phyloP scores from a whole-genome alignment of 2,113 vertebrate species.

The Etia nguti region DNA sequence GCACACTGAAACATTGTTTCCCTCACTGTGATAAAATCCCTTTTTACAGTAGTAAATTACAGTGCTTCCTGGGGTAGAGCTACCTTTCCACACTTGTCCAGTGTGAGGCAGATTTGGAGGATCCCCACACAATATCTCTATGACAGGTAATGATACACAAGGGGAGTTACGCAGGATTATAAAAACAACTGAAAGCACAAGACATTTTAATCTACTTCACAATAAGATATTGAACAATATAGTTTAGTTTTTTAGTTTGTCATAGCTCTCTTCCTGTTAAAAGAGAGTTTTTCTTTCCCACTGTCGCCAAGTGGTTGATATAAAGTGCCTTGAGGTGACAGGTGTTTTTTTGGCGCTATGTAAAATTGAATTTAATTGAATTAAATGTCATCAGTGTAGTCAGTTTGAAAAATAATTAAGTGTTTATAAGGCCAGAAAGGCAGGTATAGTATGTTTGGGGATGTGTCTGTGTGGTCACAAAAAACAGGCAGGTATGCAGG shows the following conservation, averaged over 20 bases:
- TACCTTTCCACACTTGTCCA: slow-evolving; percentile 71
- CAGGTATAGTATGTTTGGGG: not conserved
- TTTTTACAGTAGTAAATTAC: slow-evolving; percentile 66
- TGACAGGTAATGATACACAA: slow-evolving; percentile 8
- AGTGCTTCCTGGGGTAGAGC: slow-evolving; percentile 63
- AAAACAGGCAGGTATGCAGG: no score
- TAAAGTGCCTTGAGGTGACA: not conserved
- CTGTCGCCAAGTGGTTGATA: not conserved
- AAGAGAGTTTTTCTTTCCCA: not conserved
- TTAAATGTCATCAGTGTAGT: no score
- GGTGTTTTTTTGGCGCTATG: fast-evolving
- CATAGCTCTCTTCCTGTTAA: not conserved
- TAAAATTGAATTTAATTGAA: not conserved
- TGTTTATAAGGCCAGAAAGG: no score
- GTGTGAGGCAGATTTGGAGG: slow-evolving; percentile 68
- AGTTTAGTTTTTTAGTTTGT: not conserved
- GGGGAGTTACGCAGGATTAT: not conserved
- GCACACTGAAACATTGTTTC: slow-evolving; percentile 63
- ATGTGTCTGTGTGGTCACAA: no score
- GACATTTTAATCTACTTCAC: not conserved
- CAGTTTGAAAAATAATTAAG: no score
- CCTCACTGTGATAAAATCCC: slow-evolving; percentile 54
- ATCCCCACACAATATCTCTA: slow-evolving; percentile 75
- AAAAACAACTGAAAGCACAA: not conserved
- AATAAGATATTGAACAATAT: not conserved